Evolutionary conservation across 2,113 vertebrate species (phyloP).

Genomic region (Petaurus breviceps): DNA sequence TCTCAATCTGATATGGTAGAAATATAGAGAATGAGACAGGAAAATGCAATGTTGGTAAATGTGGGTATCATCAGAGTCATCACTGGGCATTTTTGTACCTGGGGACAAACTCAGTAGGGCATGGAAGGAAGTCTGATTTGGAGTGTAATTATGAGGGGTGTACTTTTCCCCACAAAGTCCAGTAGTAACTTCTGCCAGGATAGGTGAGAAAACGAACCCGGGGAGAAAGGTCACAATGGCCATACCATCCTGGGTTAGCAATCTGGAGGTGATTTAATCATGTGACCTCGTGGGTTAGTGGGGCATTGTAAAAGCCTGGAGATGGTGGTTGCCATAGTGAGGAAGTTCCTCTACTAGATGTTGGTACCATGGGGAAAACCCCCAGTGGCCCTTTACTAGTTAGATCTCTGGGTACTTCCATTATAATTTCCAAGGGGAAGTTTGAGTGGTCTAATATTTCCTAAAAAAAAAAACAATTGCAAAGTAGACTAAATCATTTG

Average conservation of each 20-base stretch:
- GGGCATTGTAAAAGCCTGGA: not conserved
- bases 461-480: constrained; percentile 17
- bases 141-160: not conserved
- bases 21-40: not conserved
- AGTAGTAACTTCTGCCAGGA: not conserved
- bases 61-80: not conserved
- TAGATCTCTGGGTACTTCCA: not conserved
- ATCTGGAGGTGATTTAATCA: not conserved
- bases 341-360: not conserved
- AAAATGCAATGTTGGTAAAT: constrained; percentile 9
- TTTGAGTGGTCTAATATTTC: not conserved
- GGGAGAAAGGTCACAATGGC: not conserved
- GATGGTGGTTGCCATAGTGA: not conserved
- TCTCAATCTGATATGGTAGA: not conserved
- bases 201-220: not conserved
- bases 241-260: not conserved
- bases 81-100: not conserved
- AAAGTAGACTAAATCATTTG: constrained; percentile 12
- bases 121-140: not conserved
- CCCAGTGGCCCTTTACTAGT: not conserved
- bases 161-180: not conserved
- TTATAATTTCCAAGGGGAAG: not conserved
- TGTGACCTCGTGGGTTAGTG: not conserved
- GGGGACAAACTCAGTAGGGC: not conserved
- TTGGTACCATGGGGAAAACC: not conserved